These are phyloP conservation scores for Syncerus caffer DNA, from an alignment of 2,797 vertebrate species.

Conservation along the genomic window DNA sequence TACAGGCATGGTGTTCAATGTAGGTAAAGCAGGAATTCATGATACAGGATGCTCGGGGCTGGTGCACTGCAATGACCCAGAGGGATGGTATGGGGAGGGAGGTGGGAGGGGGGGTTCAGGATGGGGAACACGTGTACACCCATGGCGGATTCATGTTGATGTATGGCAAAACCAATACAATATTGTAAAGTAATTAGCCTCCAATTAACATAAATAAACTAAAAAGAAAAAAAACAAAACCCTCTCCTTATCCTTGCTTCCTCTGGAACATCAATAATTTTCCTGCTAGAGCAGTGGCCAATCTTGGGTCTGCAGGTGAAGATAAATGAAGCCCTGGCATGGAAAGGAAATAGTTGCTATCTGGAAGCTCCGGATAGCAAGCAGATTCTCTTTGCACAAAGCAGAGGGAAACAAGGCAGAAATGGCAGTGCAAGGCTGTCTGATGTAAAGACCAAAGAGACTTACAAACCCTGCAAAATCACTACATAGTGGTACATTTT, in stretches of 20 bases:
- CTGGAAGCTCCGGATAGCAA: not conserved
- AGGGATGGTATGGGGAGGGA: too few species aligned
- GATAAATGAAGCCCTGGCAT: not conserved
- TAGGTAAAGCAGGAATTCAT: not conserved
- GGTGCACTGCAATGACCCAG: too few species aligned
- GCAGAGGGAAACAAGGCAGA: not conserved
- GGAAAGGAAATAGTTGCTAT: not conserved
- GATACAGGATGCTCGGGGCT: too few species aligned
- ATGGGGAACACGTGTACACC: too few species aligned
- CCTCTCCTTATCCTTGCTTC: not conserved
- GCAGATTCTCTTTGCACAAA: not conserved
- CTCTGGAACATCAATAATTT: not conserved
- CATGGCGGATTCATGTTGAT: rapidly evolving
- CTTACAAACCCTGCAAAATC: not conserved
- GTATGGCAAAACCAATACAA: too few species aligned
- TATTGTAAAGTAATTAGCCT: too few species aligned
- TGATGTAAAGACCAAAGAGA: not conserved
- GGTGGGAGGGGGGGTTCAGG: too few species aligned
- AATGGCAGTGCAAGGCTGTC: not conserved
- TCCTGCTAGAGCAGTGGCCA: not conserved
- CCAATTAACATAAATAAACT: too few species aligned
- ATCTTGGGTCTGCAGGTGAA: not conserved
- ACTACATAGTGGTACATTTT: not conserved
- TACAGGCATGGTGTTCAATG: not conserved
- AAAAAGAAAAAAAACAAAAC: not conserved